Percentiles rank a stretch among this genome's conserved stretches.
These are phyloP conservation scores for Nymphalis io DNA, from an alignment of 1,140 invertebrate genomes.

Conservation along the genomic window DNA sequence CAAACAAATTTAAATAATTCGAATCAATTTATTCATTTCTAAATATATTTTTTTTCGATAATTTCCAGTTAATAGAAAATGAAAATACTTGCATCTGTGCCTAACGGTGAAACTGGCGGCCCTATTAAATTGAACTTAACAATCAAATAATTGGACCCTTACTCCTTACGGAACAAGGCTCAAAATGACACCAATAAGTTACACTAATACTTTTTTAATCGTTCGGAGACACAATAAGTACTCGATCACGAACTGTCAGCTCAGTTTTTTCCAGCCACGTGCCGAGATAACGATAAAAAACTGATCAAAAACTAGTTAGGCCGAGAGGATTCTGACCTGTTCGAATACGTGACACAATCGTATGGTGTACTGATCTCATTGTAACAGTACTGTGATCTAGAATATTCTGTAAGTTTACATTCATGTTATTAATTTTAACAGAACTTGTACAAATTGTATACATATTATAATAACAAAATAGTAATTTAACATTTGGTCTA, in stretches of 20 bases:
- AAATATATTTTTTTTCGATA: neutral
- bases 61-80: neutral
- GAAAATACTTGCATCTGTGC: slow-evolving; percentile 14
- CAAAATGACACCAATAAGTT: slow-evolving; percentile 14
- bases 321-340: slow-evolving; percentile 25
- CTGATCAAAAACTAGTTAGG: slow-evolving; percentile 26
- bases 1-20: too few relatives aligned
- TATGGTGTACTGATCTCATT: slow-evolving; percentile 14
- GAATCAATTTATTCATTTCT: too few relatives aligned
- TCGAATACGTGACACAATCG: neutral
- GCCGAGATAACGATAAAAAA: slow-evolving; percentile 29
- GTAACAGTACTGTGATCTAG: slow-evolving; percentile 3
- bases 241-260: slow-evolving; percentile 41
- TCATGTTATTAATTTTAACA: too few relatives aligned
- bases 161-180: neutral
- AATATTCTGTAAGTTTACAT: neutral
- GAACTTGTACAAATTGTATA: too few relatives aligned
- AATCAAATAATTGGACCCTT: neutral
- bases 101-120: slow-evolving; percentile 16
- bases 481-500: too few relatives aligned
- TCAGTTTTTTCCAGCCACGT: slow-evolving; percentile 34
- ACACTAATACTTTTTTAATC: slow-evolving; percentile 36
- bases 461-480: too few relatives aligned
- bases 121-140: neutral
- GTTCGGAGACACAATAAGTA: slow-evolving; percentile 39